phyloP scores from a whole-genome alignment of 2,888 invertebrate species.

The Pristionchus mayeri region DNA sequence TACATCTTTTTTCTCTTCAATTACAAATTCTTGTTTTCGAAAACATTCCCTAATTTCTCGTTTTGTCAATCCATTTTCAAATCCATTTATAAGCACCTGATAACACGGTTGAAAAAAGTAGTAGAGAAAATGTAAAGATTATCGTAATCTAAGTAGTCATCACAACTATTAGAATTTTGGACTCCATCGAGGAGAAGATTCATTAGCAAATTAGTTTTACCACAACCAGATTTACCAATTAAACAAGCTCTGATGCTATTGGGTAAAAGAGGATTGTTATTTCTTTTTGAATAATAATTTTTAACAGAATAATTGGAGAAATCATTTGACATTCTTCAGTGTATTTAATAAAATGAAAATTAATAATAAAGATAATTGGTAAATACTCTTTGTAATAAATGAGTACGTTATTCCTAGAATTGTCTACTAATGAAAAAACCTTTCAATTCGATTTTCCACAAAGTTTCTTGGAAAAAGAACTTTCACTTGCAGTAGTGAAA shows the following conservation, averaged over 20 bases:
- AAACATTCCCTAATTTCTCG: slow-evolving; percentile 57
- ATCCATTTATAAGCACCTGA: slow-evolving; percentile 60
- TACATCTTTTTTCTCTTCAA: slow-evolving; percentile 50
- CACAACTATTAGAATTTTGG: too few relatives aligned
- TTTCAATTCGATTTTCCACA: slow-evolving; percentile 52
- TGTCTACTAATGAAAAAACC: slow-evolving; percentile 50
- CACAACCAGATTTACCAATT: slow-evolving; percentile 64
- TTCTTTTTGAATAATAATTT: slow-evolving; percentile 44
- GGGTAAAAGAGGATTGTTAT: slow-evolving; percentile 57
- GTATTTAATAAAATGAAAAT: background rate
- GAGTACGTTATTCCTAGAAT: slow-evolving; percentile 49
- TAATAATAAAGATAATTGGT: slow-evolving; percentile 27
- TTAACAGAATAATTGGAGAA: too few relatives aligned
- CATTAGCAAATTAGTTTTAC: slow-evolving; percentile 62
- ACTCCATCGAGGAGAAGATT: slow-evolving; percentile 56
- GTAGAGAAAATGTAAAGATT: slow-evolving; percentile 59
- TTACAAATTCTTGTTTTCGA: background rate
- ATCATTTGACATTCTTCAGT: slow-evolving; percentile 27
- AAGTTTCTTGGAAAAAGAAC: background rate
- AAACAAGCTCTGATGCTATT: slow-evolving; percentile 63
- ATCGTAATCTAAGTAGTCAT: slow-evolving; percentile 62
- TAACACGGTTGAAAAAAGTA: slow-evolving; percentile 60
- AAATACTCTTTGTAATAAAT: slow-evolving; percentile 47
- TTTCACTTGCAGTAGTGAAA: slow-evolving; percentile 52
- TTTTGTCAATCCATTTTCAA: slow-evolving; percentile 59